Conservation (phyloP, 2,888 invertebrate species). For the Lysandra bellargus region DNA sequence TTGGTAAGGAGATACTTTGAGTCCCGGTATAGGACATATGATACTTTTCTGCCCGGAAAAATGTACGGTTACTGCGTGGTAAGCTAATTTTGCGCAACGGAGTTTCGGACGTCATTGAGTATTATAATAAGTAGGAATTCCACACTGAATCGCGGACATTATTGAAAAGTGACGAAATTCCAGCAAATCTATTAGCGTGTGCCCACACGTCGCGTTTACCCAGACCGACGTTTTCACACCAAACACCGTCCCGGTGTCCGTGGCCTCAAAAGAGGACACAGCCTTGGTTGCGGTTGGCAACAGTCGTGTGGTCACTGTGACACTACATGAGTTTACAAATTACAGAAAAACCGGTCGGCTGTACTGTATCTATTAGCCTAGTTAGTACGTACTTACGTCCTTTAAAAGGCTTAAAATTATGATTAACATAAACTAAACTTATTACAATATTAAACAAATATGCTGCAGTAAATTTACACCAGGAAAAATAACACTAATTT, state of each 20-base stretch:
- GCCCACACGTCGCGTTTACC: conserved; percentile 68
- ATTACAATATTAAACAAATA: neutral
- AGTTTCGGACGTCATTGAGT: too few relatives aligned
- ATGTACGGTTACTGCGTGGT: too few relatives aligned
- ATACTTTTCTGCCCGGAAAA: too few relatives aligned
- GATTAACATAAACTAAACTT: neutral
- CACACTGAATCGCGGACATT: conserved; percentile 29
- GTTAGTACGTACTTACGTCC: neutral
- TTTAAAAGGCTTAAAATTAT: neutral
- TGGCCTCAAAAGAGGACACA: conserved; percentile 43
- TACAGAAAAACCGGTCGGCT: conserved; percentile 6
- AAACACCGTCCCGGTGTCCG: conserved; percentile 60
- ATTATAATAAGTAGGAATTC: neutral
- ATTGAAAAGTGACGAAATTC: conserved; percentile 54
- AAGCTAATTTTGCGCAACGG: too few relatives aligned
- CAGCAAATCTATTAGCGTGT: conserved; percentile 54
- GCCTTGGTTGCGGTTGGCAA: conserved; percentile 40
- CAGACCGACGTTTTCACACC: conserved; percentile 72
- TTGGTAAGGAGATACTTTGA: too few relatives aligned
- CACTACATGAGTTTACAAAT: conserved; percentile 30
- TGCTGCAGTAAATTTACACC: too few relatives aligned
- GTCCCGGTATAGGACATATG: too few relatives aligned
- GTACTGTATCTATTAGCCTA: neutral
- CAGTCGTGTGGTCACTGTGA: conserved; percentile 42
- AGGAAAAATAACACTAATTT: too few relatives aligned